Percentiles rank a stretch among this genome's conserved stretches.
Conservation (phyloP, 2,888 invertebrate species). For the Synanthedon vespiformis region DNA sequence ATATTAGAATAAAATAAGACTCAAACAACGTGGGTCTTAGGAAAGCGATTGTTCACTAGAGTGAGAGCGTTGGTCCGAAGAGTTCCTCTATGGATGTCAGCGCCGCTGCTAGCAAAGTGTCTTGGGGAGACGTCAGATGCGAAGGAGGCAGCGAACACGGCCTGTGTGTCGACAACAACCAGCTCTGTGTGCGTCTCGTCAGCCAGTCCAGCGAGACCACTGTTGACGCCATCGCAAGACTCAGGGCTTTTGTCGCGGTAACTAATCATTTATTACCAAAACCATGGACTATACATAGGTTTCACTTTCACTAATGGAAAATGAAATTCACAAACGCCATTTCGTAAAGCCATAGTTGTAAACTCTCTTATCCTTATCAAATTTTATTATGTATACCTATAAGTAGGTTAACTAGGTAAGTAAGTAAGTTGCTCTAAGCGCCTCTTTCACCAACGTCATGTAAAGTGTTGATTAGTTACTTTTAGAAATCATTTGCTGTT, state of each 20-base stretch:
- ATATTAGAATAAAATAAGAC: no score
- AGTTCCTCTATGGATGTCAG: slow-evolving; percentile 16
- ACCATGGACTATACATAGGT: no score
- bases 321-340: no score
- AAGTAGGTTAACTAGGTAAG: not conserved
- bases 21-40: slow-evolving; percentile 20
- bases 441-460: no score
- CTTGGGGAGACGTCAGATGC: slow-evolving; percentile 8
- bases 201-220: slow-evolving; percentile 38
- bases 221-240: slow-evolving; percentile 40
- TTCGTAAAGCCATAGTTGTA: no score
- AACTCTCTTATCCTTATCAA: not conserved
- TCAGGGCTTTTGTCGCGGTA: slow-evolving; percentile 39
- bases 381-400: not conserved
- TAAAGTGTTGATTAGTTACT: no score
- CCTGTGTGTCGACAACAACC: slow-evolving; percentile 8
- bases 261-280: not conserved
- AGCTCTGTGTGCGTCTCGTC: slow-evolving; percentile 24
- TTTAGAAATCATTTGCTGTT: no score
- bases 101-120: slow-evolving; percentile 13
- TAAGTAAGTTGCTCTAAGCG: not conserved
- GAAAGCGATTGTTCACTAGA: slow-evolving; percentile 44
- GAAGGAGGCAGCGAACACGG: slow-evolving; percentile 5
- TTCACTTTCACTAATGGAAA: no score
- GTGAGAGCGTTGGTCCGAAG: slow-evolving; percentile 31